phyloP scores from a whole-genome alignment of 2,888 invertebrate species.

The Euplagia quadripunctaria region DNA sequence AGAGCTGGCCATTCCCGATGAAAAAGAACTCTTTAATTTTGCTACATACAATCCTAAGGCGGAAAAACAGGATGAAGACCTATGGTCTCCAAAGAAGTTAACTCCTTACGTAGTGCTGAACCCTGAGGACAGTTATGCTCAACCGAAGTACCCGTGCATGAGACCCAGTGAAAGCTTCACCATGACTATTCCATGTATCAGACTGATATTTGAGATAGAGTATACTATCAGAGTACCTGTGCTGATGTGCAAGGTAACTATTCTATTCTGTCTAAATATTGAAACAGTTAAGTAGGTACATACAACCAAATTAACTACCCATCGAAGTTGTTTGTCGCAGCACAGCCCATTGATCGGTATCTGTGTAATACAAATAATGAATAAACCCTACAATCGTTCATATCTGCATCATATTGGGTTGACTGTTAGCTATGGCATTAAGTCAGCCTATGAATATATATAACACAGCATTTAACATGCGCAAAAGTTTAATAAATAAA shows the following conservation, averaged over 20 bases:
- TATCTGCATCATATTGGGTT: no score
- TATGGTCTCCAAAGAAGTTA: conserved; percentile 91
- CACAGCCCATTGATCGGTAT: no score
- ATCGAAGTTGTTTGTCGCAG: no score
- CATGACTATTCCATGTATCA: conserved; percentile 86
- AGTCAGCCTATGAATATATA: no score
- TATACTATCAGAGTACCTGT: conserved; percentile 77
- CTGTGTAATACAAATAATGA: no score
- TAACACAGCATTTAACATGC: no score
- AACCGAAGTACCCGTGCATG: conserved; percentile 73
- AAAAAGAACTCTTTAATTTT: conserved; percentile 84
- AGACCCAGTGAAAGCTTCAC: conserved; percentile 84
- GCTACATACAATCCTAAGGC: conserved; percentile 74
- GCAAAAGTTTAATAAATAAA: no score
- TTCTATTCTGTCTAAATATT: neutral
- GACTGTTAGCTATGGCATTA: no score
- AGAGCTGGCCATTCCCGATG: conserved; percentile 77
- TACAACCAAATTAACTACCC: no score
- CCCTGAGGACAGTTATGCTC: conserved; percentile 70
- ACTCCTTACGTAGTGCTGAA: conserved; percentile 69
- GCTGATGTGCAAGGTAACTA: conserved; percentile 72
- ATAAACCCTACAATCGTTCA: no score
- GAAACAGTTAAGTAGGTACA: no score
- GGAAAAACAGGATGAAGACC: conserved; percentile 86
- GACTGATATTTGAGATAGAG: conserved; percentile 89